phyloP scores from a whole-genome alignment of 92 coral and sea anemone species.

The Palythoa grandis region DNA sequence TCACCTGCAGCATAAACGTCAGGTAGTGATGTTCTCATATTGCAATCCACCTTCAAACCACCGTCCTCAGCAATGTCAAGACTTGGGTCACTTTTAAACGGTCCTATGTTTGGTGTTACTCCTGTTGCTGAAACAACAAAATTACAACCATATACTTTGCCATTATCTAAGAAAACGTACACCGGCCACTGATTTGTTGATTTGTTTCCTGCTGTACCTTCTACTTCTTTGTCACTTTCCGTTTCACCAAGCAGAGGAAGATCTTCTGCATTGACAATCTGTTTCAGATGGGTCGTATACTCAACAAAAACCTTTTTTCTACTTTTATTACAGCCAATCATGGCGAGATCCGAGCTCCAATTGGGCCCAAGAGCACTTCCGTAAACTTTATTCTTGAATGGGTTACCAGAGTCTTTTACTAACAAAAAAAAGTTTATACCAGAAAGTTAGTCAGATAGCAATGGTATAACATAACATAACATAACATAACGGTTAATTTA shows the following conservation, averaged over 20 bases:
- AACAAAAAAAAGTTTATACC: background rate
- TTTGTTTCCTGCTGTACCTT: background rate
- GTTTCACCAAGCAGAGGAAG: conserved; percentile 2
- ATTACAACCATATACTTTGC: conserved; percentile 84
- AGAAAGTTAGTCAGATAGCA: too few species aligned
- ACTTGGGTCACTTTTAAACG: conserved; percentile 61
- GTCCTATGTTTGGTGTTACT: conserved; percentile 77
- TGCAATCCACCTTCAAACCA: conserved; percentile 79
- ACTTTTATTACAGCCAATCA: conserved; percentile 48
- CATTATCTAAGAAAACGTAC: conserved; percentile 76
- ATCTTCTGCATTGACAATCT: conserved; percentile 61
- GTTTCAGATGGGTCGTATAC: conserved; percentile 76
- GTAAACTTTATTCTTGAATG: conserved; percentile 25
- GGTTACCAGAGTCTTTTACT: background rate
- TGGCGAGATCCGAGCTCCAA: conserved; percentile 82
- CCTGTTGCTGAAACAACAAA: conserved; percentile 96
- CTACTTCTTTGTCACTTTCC: conserved; percentile 38
- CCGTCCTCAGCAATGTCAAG: conserved; percentile 84
- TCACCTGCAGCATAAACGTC: conserved; percentile 98
- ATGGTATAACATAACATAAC: too few species aligned
- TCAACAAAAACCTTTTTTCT: conserved; percentile 67
- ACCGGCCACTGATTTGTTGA: conserved; percentile 69
- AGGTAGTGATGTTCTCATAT: conserved; percentile 76
- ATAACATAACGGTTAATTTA: too few species aligned
- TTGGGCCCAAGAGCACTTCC: conserved; percentile 95